Percentiles rank a stretch among this genome's conserved stretches.
Evolutionary conservation across 92 coral and sea anemone genomes (phyloP).

Genomic region (Porites lobata): DNA sequence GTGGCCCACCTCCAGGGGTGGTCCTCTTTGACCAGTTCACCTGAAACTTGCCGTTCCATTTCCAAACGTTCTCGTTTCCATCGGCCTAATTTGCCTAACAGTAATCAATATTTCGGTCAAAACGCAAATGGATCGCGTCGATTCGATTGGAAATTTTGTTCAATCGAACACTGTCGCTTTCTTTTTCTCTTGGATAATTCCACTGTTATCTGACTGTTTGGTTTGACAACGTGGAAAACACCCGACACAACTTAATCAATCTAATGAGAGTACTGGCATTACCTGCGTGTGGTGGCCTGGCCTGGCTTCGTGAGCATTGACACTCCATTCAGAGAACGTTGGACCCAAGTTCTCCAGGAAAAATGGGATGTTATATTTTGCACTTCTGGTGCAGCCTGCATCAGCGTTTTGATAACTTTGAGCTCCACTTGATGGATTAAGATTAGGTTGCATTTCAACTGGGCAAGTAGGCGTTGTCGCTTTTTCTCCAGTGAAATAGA

Average conservation of each 20-base stretch:
- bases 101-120: too few relatives aligned
- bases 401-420: constrained; percentile 72
- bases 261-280: not conserved
- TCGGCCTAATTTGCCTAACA: too few relatives aligned
- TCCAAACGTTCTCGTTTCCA: too few relatives aligned
- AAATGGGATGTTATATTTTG: constrained; percentile 87
- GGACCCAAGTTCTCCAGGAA: constrained; percentile 92
- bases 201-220: too few relatives aligned
- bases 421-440: constrained; percentile 89
- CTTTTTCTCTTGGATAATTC: too few relatives aligned
- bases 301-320: constrained; percentile 91
- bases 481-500: constrained; percentile 82
- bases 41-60: too few relatives aligned
- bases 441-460: constrained; percentile 73
- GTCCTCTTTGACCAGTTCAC: too few relatives aligned
- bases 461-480: constrained; percentile 92
- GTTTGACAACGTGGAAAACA: not conserved
- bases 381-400: constrained; percentile 66
- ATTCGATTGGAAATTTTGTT: too few relatives aligned
- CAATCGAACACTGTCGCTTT: too few relatives aligned
- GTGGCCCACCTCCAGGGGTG: too few relatives aligned
- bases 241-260: not conserved
- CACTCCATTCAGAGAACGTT: constrained; percentile 88
- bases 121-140: too few relatives aligned
- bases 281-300: constrained; percentile 99